Evolutionary conservation across 2,888 invertebrate genomes (phyloP), one percentile per base, ranked within the genome.

Genomic region (Phorcus lineatus): DNA sequence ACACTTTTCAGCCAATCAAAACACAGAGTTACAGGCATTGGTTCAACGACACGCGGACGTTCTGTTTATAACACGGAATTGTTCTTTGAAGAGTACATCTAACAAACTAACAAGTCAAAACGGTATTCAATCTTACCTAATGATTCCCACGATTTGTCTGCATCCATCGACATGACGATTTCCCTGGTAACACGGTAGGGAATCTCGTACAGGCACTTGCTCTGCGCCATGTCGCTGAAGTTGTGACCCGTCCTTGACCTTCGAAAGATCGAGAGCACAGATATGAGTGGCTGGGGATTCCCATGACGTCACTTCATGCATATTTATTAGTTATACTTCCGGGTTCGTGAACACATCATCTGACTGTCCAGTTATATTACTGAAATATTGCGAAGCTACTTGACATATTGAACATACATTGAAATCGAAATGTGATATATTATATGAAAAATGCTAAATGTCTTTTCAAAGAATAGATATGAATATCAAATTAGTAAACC

Each of bases 81-180:
- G 13, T 47, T 13, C 11, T 11, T 47, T 47, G 6, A 13, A 13
- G 11, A 13, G 47, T 13, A 47, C 7, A 47, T 47, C 47, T 11
- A 11, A 47, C 16, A 52, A 66, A 11, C 4, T 22, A 22, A 54
- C 11, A 75, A 53, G 19, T 2, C 16, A 22, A 22, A 47, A 4
- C 17, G 19, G 31, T 17, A 31, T 53, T 19, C 62, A 22, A 11
- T 81, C 82, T 85, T 85, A 90, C 90, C 90, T 78, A 90, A 77
- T 13, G 70, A 80, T 80, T 90, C 88, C 90, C 90, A 90, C 75
- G 87, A 86, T 80, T 84, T 84, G 80, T 90, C 90, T 16, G 87
- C 82, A 81, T 90, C 90, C 80, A 90, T 79, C 75, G 87, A 87
- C 75, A 81, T 84, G 75, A 86, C 84, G 22, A 90, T 85, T 75